Evolutionary conservation across 2,113 vertebrate species (phyloP).

Genomic region (Brienomyrus longianalis): DNA sequence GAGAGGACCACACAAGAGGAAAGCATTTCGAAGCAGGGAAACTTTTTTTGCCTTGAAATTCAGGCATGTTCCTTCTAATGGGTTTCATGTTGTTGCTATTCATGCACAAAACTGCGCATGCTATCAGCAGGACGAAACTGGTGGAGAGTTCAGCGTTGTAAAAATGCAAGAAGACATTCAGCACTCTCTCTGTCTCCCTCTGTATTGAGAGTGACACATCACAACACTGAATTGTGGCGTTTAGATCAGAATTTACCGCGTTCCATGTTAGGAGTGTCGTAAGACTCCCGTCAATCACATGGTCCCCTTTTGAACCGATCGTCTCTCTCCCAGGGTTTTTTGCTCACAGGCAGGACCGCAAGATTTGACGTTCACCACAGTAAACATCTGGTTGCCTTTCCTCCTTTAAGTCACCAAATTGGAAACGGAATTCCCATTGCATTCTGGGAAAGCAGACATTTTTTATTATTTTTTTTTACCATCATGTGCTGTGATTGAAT

Average conservation of each 20-base stretch:
- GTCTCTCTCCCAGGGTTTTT: not conserved
- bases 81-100: not conserved
- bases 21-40: conserved; percentile 24
- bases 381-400: conserved; percentile 40
- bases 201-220: not conserved
- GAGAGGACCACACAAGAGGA: conserved; percentile 36
- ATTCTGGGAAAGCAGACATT: conserved; percentile 31
- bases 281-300: not conserved
- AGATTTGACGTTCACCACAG: conserved; percentile 30
- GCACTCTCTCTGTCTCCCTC: not conserved
- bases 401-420: conserved; percentile 22
- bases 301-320: not conserved
- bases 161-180: not conserved
- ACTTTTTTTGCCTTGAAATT: conserved; percentile 8
- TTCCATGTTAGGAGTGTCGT: not conserved
- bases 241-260: not conserved
- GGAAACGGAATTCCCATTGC: conserved; percentile 20
- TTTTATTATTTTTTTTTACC: not conserved
- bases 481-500: conserved; percentile 25
- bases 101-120: not conserved
- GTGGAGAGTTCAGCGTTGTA: not conserved
- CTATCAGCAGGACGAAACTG: not conserved
- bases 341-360: conserved; percentile 26
- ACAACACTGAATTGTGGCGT: not conserved
- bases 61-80: not conserved